Evolutionary conservation across 2,888 invertebrate genomes (phyloP), one percentile per base, ranked within the genome.

Genomic region (Synergus laeviventris): DNA sequence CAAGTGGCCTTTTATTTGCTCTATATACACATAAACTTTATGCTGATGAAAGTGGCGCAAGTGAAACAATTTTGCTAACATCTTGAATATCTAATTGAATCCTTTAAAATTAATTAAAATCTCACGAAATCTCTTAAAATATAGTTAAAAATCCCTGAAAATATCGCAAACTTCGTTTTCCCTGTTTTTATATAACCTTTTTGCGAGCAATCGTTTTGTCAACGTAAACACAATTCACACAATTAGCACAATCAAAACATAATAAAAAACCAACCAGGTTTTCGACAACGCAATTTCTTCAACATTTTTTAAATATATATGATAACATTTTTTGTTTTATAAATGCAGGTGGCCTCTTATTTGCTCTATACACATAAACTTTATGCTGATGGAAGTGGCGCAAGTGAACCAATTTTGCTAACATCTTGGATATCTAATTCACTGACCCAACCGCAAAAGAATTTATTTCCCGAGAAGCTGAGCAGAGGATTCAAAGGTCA

Each of bases 321-420:
- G n/a, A n/a, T n/a, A n/a, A n/a, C n/a, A 5, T 4, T 45, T 45
- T 7, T 7, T 45, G n/a, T 49, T 49, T 49, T 12, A 59, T 54
- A 45, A 14, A 62, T 66, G 49, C 82, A 95, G 94, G 95, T 95
- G 91, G 92, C 94, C 0, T 94, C 95, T 16, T 95, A 93, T 87
- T 94, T 96, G 82, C 89, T 96, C 73, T 96, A 95, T 87, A 96
- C 96, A 0, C 96, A 96, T 87, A 93, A 93, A 82, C 89, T 96
- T 59, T 96, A 94, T 87, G 92, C 93, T 0, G 96, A 96, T 89
- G 95, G 95, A 2, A 91, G 96, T 83, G 96, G 96, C 38, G 93
- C 94, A 0, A 96, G 95, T 86, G 91, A 90, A 70, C 94, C 95
- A 0, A 86, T 93, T 31, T 94, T 96, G 0, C 84, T 96, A 12